A percentile compares a stretch with the other conserved stretches of the same genome.
Conservation (phyloP, 1,140 invertebrate genomes). For the Aculops lycopersici region DNA sequence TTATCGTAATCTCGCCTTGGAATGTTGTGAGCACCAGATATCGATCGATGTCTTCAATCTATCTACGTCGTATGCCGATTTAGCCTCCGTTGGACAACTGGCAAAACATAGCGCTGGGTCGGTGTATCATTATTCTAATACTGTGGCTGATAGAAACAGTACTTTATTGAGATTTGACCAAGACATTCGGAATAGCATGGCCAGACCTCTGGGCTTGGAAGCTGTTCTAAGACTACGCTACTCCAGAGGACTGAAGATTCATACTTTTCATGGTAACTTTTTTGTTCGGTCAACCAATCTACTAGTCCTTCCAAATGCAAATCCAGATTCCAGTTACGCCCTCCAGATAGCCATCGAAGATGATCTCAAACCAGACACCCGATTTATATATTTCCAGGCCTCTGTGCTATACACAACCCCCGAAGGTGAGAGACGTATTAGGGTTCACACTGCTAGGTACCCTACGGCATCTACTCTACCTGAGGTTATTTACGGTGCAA, state of each 20-base stretch:
- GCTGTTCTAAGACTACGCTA: conserved; percentile 89
- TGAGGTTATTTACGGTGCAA: conserved; percentile 63
- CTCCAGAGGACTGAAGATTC: conserved; percentile 49
- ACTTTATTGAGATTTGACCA: conserved; percentile 25
- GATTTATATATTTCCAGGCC: conserved; percentile 81
- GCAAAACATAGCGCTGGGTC: conserved; percentile 80
- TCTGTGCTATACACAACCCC: conserved; percentile 88
- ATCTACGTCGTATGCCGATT: conserved; percentile 66
- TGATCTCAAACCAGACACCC: conserved; percentile 42
- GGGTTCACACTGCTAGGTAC: conserved; percentile 81
- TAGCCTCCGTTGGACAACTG: conserved; percentile 65
- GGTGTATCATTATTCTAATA: conserved; percentile 60
- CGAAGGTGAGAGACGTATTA: conserved; percentile 79
- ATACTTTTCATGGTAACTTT: conserved; percentile 97
- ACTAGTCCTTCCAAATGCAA: conserved; percentile 77
- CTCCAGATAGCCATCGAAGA: conserved; percentile 91
- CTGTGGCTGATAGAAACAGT: background rate
- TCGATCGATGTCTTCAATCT: conserved; percentile 79
- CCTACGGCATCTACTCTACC: conserved; percentile 48
- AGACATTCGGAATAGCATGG: conserved; percentile 56
- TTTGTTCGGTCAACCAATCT: conserved; percentile 93
- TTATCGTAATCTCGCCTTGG: conserved; percentile 78
- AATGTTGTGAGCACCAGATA: conserved; percentile 81
- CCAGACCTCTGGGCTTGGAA: conserved; percentile 90
- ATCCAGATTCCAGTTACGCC: conserved; percentile 85